Evolutionary conservation across 2,113 vertebrate genomes (phyloP).

Genomic region (Pelmatolapia mariae): DNA sequence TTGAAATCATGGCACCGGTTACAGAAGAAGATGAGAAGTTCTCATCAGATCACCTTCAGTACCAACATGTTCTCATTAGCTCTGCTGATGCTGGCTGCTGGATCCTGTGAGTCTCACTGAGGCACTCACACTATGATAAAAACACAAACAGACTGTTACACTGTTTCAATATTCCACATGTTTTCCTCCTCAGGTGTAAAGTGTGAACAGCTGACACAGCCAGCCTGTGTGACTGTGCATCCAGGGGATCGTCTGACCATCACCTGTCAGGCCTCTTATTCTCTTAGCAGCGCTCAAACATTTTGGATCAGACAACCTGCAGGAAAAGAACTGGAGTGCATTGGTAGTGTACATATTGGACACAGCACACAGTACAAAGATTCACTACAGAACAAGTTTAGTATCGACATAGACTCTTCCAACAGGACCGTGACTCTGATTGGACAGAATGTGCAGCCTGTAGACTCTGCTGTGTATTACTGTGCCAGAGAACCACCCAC

Average conservation of each 20-base stretch:
- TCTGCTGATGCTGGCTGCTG: not conserved
- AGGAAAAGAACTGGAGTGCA: not conserved
- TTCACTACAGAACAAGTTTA: conserved; percentile 16
- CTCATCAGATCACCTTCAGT: not conserved
- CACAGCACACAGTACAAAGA: not conserved
- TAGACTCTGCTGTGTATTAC: conserved; percentile 50
- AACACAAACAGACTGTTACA: not conserved
- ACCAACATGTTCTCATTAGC: not conserved
- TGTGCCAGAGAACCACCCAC: conserved; percentile 5
- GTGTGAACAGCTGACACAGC: no score
- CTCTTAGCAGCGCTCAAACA: not conserved
- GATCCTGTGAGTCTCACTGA: not conserved
- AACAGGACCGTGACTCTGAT: not conserved
- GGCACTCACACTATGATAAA: rapidly evolving
- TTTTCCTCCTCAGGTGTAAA: not conserved
- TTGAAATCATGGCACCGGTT: not conserved
- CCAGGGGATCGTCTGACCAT: no score
- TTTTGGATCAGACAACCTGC: not conserved
- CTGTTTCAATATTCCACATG: not conserved
- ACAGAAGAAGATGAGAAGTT: rapidly evolving
- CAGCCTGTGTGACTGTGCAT: no score
- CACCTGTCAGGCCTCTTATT: no score
- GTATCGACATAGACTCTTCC: not conserved
- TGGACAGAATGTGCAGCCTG: conserved; percentile 15
- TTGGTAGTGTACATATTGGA: not conserved